A percentile compares a stretch with the other conserved stretches of the same genome.
phyloP scores from a whole-genome alignment of 2,888 invertebrate genomes.

The Eristalinus aeneus region DNA sequence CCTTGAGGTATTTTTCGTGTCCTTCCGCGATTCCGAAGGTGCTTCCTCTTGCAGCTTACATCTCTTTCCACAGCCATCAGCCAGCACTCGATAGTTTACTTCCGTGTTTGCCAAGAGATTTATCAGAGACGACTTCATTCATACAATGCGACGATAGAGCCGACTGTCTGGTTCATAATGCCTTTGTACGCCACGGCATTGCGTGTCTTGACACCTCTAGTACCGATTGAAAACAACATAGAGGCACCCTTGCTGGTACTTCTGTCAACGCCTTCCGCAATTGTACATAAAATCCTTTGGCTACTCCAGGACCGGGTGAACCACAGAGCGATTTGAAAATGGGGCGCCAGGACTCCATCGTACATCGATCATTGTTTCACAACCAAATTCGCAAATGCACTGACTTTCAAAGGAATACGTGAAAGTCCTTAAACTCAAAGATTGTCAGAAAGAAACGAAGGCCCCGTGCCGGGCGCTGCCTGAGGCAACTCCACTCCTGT shows the following conservation, averaged over 20 bases:
- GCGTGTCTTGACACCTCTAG: conserved; percentile 42
- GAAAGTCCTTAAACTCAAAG: background rate
- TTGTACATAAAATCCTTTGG: background rate
- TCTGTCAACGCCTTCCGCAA: background rate
- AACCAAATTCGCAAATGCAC: background rate
- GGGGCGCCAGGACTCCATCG: conserved; percentile 25
- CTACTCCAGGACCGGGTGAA: conserved; percentile 17
- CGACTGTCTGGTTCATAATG: background rate
- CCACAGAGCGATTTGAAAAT: background rate
- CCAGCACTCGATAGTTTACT: background rate
- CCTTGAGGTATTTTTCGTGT: background rate
- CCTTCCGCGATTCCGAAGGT: background rate
- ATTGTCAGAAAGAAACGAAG: too few species aligned
- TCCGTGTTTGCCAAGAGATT: conserved; percentile 17
- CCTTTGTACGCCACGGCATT: background rate
- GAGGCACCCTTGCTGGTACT: conserved; percentile 1
- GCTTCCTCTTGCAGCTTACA: background rate
- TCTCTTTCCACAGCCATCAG: background rate
- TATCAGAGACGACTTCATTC: background rate
- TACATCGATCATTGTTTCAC: background rate
- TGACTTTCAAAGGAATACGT: background rate
- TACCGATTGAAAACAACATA: background rate
- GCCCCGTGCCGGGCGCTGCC: too few species aligned
- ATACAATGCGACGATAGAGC: background rate
- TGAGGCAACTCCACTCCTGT: background rate